Evolutionary conservation across 1,140 invertebrate genomes (phyloP).

Genomic region (Conopomorpha cramerella): DNA sequence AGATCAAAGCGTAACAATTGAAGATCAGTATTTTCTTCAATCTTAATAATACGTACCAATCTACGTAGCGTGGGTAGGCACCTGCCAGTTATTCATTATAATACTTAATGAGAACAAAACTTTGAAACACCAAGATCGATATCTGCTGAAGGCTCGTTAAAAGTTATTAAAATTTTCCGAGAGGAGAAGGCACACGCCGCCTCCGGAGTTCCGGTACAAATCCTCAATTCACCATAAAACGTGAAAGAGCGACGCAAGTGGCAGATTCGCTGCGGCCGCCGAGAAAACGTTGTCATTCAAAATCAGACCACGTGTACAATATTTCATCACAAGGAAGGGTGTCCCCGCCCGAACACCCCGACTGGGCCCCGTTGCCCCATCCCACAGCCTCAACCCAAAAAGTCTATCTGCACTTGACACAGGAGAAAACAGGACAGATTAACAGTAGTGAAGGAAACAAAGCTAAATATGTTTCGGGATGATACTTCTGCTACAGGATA

Average conservation of each 20-base stretch:
- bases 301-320: constrained; percentile 70
- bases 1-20: too few species aligned
- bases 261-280: constrained; percentile 29
- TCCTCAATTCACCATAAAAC: constrained; percentile 48
- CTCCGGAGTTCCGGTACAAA: too few species aligned
- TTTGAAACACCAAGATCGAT: neutral
- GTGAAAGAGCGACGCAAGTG: constrained; percentile 22
- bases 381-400: constrained; percentile 41
- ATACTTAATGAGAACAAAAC: too few species aligned
- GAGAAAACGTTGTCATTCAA: constrained; percentile 65
- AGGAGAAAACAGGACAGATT: constrained; percentile 57
- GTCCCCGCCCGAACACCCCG: constrained; percentile 8
- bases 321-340: constrained; percentile 63
- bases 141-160: neutral
- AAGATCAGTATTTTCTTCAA: too few species aligned
- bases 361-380: constrained; percentile 6
- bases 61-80: neutral
- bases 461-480: constrained; percentile 58
- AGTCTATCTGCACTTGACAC: constrained; percentile 58
- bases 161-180: neutral
- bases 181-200: too few species aligned
- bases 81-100: too few species aligned
- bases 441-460: constrained; percentile 58
- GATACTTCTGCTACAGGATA: constrained; percentile 38
- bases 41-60: too few species aligned